A percentile compares a stretch with the other conserved stretches of the same genome.
Evolutionary conservation across 2,888 invertebrate genomes (phyloP).

Genomic region (Mellilla xanthometata): DNA sequence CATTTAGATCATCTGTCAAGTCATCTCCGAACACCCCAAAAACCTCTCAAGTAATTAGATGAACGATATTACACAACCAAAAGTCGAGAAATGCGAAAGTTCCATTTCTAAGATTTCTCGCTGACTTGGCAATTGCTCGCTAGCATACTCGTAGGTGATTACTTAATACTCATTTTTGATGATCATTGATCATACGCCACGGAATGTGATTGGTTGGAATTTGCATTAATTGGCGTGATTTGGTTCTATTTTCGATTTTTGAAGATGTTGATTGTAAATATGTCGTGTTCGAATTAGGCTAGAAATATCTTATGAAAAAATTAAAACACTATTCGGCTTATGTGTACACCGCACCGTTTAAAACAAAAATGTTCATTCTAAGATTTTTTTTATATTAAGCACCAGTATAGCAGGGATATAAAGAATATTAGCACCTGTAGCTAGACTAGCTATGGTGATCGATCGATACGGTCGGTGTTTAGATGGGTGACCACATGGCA

Average conservation of each 20-base stretch:
- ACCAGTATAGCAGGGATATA: too few relatives aligned
- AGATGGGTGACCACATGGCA: too few relatives aligned
- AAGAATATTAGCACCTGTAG: too few relatives aligned
- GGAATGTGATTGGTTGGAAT: constrained; percentile 4
- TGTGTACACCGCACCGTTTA: too few relatives aligned
- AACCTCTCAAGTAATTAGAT: constrained; percentile 50
- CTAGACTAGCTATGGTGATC: too few relatives aligned
- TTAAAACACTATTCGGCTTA: too few relatives aligned
- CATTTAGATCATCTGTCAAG: constrained; percentile 6
- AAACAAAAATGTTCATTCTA: too few relatives aligned
- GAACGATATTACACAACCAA: constrained; percentile 43
- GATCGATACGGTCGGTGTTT: too few relatives aligned
- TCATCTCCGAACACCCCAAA: constrained; percentile 24
- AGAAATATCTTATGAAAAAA: too few relatives aligned
- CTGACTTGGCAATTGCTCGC: constrained; percentile 55
- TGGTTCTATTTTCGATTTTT: background rate
- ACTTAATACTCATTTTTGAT: constrained; percentile 27
- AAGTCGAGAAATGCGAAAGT: constrained; percentile 64
- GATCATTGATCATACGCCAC: constrained; percentile 21
- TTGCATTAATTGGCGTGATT: constrained; percentile 14
- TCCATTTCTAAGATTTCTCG: constrained; percentile 63
- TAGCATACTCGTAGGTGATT: constrained; percentile 29
- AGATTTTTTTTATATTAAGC: too few relatives aligned
- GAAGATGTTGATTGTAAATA: constrained; percentile 6
- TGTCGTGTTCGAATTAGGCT: background rate